Conservation (phyloP, 2,888 invertebrate species). For the Drosophila formosana region DNA sequence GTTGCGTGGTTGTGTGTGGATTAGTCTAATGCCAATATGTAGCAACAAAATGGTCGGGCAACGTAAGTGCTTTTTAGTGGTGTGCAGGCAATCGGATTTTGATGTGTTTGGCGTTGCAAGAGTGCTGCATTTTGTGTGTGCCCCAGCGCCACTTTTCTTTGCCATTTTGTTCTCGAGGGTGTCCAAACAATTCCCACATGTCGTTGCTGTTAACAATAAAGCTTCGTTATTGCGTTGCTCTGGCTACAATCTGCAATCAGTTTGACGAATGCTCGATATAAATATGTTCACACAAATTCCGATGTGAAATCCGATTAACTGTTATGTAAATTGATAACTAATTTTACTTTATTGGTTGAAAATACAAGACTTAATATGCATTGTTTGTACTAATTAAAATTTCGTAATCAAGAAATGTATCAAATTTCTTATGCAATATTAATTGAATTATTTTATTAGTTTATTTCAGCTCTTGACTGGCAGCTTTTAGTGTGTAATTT, state of each 20-base stretch:
- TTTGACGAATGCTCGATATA: conserved; percentile 1
- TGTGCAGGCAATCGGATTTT: conserved; percentile 61
- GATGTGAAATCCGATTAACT: neutral
- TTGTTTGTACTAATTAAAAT: neutral
- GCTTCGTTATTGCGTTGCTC: conserved; percentile 29
- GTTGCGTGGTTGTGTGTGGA: conserved; percentile 53
- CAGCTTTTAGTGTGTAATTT: neutral
- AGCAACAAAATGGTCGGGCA: conserved; percentile 41
- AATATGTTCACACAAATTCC: neutral
- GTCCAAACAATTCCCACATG: neutral
- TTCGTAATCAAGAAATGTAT: neutral
- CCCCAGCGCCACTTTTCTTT: conserved; percentile 17
- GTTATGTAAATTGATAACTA: neutral
- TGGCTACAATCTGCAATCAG: conserved; percentile 14
- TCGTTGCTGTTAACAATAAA: conserved; percentile 22
- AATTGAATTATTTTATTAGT: neutral
- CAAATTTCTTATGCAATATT: neutral
- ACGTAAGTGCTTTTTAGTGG: conserved; percentile 62
- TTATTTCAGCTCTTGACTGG: neutral
- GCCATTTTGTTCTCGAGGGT: conserved; percentile 17
- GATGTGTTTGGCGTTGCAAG: conserved; percentile 54
- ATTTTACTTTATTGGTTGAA: neutral
- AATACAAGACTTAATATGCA: neutral
- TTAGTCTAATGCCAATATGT: conserved; percentile 75
- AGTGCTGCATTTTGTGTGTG: conserved; percentile 41